Evolutionary conservation across 1,140 invertebrate species (phyloP).

Genomic region (Wasmannia auropunctata): DNA sequence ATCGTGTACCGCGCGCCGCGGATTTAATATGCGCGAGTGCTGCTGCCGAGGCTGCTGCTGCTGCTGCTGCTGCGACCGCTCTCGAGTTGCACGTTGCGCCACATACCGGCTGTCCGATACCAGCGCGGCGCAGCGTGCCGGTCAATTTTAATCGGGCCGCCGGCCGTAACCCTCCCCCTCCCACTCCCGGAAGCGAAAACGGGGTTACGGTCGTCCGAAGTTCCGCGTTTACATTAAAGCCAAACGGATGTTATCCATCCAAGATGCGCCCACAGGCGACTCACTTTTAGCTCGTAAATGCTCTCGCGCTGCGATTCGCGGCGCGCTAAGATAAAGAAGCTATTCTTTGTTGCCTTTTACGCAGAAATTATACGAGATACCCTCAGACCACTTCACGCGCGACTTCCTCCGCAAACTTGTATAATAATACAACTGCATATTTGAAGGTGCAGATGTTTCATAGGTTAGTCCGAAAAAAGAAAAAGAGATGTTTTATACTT

Average conservation of each 20-base stretch:
- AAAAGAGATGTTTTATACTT: not conserved
- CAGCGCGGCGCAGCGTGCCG: not conserved
- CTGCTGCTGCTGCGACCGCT: constrained; percentile 7
- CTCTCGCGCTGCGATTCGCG: not conserved
- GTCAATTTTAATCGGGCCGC: constrained; percentile 50
- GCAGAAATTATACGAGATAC: not conserved
- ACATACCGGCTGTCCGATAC: not conserved
- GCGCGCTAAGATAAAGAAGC: not conserved
- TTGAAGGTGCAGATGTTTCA: not conserved
- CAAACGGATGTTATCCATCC: not conserved
- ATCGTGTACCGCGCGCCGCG: constrained; percentile 48
- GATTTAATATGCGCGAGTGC: constrained; percentile 63
- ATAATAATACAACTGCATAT: not conserved
- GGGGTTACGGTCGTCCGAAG: not conserved
- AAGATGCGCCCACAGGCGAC: not conserved
- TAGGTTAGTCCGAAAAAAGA: not conserved
- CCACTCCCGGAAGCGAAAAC: not conserved
- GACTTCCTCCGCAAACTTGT: not conserved
- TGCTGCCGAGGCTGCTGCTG: too few relatives aligned
- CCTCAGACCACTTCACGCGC: not conserved
- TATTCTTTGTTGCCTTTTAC: not conserved
- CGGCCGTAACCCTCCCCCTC: not conserved
- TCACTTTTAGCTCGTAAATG: constrained; percentile 9
- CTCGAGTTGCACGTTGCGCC: not conserved
- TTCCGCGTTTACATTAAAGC: constrained; percentile 45